phyloP scores from a whole-genome alignment of 2,113 vertebrate genomes.

The Egretta garzetta region DNA sequence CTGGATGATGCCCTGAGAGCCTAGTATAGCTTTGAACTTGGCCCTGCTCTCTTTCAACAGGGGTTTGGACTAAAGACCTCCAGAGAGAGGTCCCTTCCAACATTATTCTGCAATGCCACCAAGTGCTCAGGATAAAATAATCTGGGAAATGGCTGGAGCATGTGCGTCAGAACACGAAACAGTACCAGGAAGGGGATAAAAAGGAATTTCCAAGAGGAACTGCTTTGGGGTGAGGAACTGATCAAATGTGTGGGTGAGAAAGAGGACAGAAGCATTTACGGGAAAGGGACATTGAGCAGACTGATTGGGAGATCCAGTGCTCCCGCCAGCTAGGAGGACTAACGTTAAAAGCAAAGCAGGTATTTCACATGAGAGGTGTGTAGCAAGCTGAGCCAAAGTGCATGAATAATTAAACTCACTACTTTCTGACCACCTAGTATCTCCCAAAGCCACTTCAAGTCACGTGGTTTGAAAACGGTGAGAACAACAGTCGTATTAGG shows the following conservation, averaged over 20 bases:
- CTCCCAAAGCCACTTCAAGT: slow-evolving; percentile 80
- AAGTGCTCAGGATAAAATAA: neutral
- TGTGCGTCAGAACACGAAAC: neutral
- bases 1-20: neutral
- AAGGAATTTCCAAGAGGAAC: neutral
- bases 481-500: slow-evolving; percentile 77
- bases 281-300: neutral
- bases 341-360: neutral
- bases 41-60: neutral
- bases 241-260: neutral
- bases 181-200: neutral
- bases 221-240: neutral
- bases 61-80: neutral
- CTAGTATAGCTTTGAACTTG: neutral
- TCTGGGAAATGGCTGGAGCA: neutral
- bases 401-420: slow-evolving; percentile 65
- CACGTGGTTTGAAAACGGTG: slow-evolving; percentile 76
- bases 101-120: neutral
- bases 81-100: neutral
- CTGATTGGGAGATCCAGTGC: neutral
- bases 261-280: neutral
- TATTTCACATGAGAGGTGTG: neutral
- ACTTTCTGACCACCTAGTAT: slow-evolving; percentile 69
- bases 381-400: neutral
- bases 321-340: neutral